Base-by-base conservation (phyloP, 2,797 vertebrate genomes). In the Champsocephalus gunnari region DNA sequence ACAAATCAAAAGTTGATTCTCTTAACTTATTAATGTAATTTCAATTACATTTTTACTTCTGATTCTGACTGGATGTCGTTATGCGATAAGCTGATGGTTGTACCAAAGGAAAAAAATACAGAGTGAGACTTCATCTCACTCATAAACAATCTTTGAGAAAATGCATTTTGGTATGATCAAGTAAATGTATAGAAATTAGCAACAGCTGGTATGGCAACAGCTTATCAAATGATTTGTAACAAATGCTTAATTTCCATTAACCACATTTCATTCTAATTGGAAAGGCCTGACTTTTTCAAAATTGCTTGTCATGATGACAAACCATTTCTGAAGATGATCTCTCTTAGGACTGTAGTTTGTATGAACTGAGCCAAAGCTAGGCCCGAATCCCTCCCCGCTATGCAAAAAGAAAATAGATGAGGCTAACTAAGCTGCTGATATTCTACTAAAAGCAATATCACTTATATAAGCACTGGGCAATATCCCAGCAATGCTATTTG, bases 401-500 rank as follows among this genome's bases (percentile, higher is more conserved):
- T 8, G 34, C 13, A 49, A 44, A 55, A 21, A 74, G 66, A 58
- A 67, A 54, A 47, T 54, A 5, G n/a, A 58, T 43, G 28, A 58
- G 38, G 38, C 13, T 10, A n/a, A 28, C 32, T 53, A 58, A 66
- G 71, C 73, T 14, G 12, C 34, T 56, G 67, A 19, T 66, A 21
- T 24, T 66, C 43, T 28, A 45, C 11, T 17, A 12, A 12, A 63
- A 50, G 48, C 56, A 28, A 6, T 41, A 64, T 56, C 17, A 12
- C 13, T 7, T 55, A 3, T 28, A 28, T 28, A 64, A 57, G 13
- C 16, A 4, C 44, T 7, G 32, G 41, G n/a, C 43, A 45, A 0
- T 1, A 6, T 48, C 66, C 65, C 73, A 63, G 43, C 43, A 14
- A 28, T 44, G 77, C 60, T 49, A 3, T 56, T 80, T 56, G 62